Base-by-base conservation (phyloP, 2,888 invertebrate genomes). In the Euzophera pinguis region DNA sequence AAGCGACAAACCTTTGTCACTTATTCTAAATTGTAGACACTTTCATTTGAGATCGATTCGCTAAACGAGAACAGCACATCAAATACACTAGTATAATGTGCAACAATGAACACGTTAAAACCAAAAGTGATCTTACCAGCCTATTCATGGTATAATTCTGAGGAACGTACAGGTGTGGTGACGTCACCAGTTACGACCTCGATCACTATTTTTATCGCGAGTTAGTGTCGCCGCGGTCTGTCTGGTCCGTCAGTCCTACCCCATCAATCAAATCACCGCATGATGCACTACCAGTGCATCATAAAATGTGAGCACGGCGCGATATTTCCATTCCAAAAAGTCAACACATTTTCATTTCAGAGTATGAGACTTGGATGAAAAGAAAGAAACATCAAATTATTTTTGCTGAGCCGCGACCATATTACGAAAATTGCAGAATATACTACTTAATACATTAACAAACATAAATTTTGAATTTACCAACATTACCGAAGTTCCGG, bases 131-230 rank as follows among this genome's bases (percentile, higher is more conserved):
- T 16, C 34, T 10, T 8, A 34, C 45, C 16, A 14, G 32, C 16
- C 12, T 42, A 17, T 27, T 17, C 43, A 27, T 32, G 45, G 32
- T 32, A 14, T 32, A 29, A 45, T 45, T 45, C 32, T 14, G 10
- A 16, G 39, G 16, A 17, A n/a, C 13, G 50, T 51, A 52, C 45
- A 51, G 35, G 56, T 42, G 51, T 47, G 53, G 37, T 57, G 54
- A 53, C 49, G 54, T 57, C 57, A 54, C 17, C 49, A 47, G 38
- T 32, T n/a, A 32, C 42, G 50, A 47, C 52, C 37, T 47, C 57
- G 47, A 43, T 54, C 43, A 39, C 53, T 54, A 57, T 57, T 57
- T 57, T 57, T 53, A 53, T 47, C 48, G 45, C 17, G 43, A 22
- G 47, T 14, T 12, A 17, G 47, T 13, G n/a, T 22, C 13, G 45